A percentile compares a stretch with the other conserved stretches of the same genome.
Conservation (phyloP, 2,113 vertebrate species). For the Synchiropus splendidus region DNA sequence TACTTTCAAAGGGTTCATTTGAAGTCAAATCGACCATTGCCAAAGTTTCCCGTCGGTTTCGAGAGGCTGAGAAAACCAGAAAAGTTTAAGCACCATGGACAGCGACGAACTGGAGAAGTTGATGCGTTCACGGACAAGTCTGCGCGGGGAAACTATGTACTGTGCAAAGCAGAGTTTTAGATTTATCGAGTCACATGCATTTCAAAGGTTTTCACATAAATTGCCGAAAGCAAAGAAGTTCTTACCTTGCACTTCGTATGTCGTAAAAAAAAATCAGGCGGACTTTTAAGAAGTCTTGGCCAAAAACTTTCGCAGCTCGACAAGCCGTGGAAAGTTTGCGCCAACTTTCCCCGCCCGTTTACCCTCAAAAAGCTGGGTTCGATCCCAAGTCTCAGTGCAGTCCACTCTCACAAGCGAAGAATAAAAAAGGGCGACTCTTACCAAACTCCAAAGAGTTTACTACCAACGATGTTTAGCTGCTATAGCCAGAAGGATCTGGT, state of each 20-base stretch:
- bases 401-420: slow-evolving; percentile 71
- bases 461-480: slow-evolving; percentile 67
- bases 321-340: slow-evolving; percentile 31
- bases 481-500: slow-evolving; percentile 53
- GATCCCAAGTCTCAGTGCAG: slow-evolving; percentile 65
- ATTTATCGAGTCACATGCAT: background rate
- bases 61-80: no score
- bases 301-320: slow-evolving; percentile 37
- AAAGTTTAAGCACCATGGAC: slow-evolving; percentile 52
- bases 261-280: background rate
- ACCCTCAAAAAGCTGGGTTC: slow-evolving; percentile 27
- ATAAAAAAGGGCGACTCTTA: slow-evolving; percentile 64
- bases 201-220: no score
- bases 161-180: background rate
- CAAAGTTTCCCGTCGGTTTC: background rate
- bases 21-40: background rate
- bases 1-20: no score
- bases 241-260: background rate
- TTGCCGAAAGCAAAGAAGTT: no score
- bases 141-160: slow-evolving; percentile 4
- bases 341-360: slow-evolving; percentile 39
- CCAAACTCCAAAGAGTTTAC: slow-evolving; percentile 80
- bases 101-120: slow-evolving; percentile 8
- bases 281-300: slow-evolving; percentile 17
- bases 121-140: background rate